Conservation (phyloP, 1,140 invertebrate species). For the Parasteatoda tepidariorum region DNA sequence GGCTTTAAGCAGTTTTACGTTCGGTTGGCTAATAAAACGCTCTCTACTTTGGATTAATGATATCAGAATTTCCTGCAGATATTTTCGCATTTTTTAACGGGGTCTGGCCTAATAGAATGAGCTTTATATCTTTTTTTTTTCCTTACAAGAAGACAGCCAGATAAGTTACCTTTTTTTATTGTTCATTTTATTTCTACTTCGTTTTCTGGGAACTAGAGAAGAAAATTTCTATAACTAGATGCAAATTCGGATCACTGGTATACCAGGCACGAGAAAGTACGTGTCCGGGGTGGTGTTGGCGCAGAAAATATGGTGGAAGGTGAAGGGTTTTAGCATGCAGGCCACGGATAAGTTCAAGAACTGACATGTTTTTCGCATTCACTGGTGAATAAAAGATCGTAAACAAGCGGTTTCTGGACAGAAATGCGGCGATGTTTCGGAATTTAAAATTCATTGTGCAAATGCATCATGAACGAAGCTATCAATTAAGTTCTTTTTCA, state of each 20-base stretch:
- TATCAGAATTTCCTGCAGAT: slow-evolving; percentile 21
- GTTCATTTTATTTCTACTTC: background rate
- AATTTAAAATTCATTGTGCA: background rate
- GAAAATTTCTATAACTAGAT: slow-evolving; percentile 29
- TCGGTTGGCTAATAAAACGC: slow-evolving; percentile 32
- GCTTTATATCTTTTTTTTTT: background rate
- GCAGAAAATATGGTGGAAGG: slow-evolving; percentile 9
- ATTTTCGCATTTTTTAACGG: slow-evolving; percentile 6
- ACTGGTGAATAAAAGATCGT: slow-evolving; percentile 20
- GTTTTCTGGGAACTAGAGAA: background rate
- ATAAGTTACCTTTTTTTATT: slow-evolving; percentile 5
- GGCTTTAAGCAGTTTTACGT: background rate
- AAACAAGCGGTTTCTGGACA: slow-evolving; percentile 26
- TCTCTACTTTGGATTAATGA: slow-evolving; percentile 15
- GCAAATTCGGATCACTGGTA: slow-evolving; percentile 30
- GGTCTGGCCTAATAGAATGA: slow-evolving; percentile 31
- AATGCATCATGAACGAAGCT: too few relatives aligned
- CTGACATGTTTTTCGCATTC: background rate
- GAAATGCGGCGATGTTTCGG: background rate
- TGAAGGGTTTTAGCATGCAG: slow-evolving; percentile 5
- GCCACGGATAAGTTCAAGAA: background rate
- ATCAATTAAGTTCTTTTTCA: too few relatives aligned
- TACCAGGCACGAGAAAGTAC: slow-evolving; percentile 12
- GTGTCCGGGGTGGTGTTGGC: background rate
- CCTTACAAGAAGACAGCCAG: slow-evolving; percentile 10